Conservation (phyloP, 2,888 invertebrate species). For the Eudemis profundana region DNA sequence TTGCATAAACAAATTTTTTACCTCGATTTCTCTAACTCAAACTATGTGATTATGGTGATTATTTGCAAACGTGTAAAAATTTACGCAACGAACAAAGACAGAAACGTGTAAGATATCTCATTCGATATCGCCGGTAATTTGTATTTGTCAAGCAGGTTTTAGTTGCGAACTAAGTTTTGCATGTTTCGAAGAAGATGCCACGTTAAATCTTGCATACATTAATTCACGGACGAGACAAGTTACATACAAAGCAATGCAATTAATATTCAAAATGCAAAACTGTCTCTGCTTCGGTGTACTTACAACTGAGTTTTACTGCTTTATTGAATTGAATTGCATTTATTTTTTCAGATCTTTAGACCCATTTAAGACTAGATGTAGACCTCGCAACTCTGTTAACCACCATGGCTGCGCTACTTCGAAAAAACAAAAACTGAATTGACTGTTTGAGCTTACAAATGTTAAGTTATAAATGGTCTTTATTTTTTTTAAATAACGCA, state of each 20-base stretch:
- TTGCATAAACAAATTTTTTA: slow-evolving; percentile 27
- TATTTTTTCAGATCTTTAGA: no score
- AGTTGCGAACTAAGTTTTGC: slow-evolving; percentile 22
- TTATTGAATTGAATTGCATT: no score
- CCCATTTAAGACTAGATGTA: no score
- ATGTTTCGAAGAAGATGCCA: slow-evolving; percentile 23
- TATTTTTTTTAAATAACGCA: no score
- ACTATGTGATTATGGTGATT: slow-evolving; percentile 15
- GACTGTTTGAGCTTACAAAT: no score
- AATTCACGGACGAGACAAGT: slow-evolving; percentile 2
- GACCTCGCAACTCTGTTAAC: no score
- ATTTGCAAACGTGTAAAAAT: slow-evolving; percentile 31
- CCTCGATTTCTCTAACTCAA: slow-evolving; percentile 31
- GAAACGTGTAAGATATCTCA: slow-evolving; percentile 26
- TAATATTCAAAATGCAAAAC: slow-evolving; percentile 6
- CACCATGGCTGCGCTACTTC: no score
- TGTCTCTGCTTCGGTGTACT: background rate
- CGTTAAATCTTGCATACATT: slow-evolving; percentile 19
- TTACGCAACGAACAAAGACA: slow-evolving; percentile 33
- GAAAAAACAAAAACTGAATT: no score
- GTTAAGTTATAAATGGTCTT: no score
- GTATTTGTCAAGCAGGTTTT: slow-evolving; percentile 38
- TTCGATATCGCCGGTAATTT: slow-evolving; percentile 30
- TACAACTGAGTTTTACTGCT: background rate
- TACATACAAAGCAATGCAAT: background rate